Base-by-base conservation (phyloP, 2,888 invertebrate genomes). In the Drosophila eohydei region DNA sequence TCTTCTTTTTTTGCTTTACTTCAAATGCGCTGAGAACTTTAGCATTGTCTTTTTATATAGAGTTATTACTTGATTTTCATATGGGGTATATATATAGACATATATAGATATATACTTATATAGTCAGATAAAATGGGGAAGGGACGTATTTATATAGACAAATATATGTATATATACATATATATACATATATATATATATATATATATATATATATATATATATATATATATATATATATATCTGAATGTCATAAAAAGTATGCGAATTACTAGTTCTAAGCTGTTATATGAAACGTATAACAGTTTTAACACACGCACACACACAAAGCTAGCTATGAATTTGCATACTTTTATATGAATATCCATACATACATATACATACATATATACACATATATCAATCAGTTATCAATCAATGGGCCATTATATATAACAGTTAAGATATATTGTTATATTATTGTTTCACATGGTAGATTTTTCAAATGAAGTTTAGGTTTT, bases 331-430 rank as follows among this genome's bases (percentile, higher is more conserved):
- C 36, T 43, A 46, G 36, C 36, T 72, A 54, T 26, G 21, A 48
- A 14, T 58, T 59, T 43, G 21, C 50, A 32, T 40, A 48, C 34
- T 38, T 66, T 38, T 54, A 36, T 57, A 54, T 66, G 60, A 55
- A 28, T 55, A 63, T 43, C 12, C 43, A 62, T 36, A 50, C 59
- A 51, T 48, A 61, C 32, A 38, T 60, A 64, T 48, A 65, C 36
- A 48, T 43, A 66, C 48, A 32, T 55, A 63, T 50, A 40, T 12
- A 55, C 34, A 67, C 26, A 44, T 46, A 59, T 50, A 59, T 76
- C 64, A 63, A 65, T 69, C 46, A 59, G 50, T 26, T 61, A 38
- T 71, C 63, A 71, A 46, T 79, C 61, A 74, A 55, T 75, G 72
- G 62, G 32, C 64, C 65, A 62, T 63, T 63, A 56, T 38, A 50